These are phyloP conservation scores for Protomyctophum bolini DNA, from an alignment of 2,113 vertebrate species.

Conservation along the genomic window DNA sequence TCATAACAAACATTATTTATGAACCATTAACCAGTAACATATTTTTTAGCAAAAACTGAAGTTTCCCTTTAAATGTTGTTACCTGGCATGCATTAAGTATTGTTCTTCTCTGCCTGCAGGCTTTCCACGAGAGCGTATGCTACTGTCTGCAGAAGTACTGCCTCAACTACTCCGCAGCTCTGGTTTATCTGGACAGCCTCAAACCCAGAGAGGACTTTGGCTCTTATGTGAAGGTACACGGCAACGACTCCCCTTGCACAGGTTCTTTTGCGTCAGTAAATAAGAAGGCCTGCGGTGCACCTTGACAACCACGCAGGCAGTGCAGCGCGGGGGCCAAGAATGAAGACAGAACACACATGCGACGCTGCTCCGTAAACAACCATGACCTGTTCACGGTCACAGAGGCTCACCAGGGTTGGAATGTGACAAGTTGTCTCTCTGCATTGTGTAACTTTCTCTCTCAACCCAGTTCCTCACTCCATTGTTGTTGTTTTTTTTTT, in stretches of 20 bases:
- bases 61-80: no score
- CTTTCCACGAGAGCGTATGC: slow-evolving; percentile 85
- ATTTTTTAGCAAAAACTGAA: no score
- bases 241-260: not conserved
- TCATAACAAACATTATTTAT: no score
- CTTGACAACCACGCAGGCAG: slow-evolving; percentile 24
- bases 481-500: slow-evolving; percentile 19
- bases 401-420: slow-evolving; percentile 27
- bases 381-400: slow-evolving; percentile 38
- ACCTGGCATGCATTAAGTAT: no score
- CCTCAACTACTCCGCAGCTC: slow-evolving; percentile 87
- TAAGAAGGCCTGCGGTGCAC: slow-evolving; percentile 34
- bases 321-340: slow-evolving; percentile 7
- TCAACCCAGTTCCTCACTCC: not conserved
- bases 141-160: slow-evolving; percentile 91
- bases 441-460: slow-evolving; percentile 23
- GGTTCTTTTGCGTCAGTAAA: slow-evolving; percentile 12
- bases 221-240: slow-evolving; percentile 89
- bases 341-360: slow-evolving; percentile 14
- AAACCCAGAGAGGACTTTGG: slow-evolving; percentile 88
- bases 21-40: no score
- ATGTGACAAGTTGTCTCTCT: slow-evolving; percentile 36
- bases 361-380: slow-evolving; percentile 2
- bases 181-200: slow-evolving; percentile 89
- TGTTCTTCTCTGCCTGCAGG: slow-evolving; percentile 68